These are phyloP conservation scores for Lamprotornis superbus DNA, from an alignment of 2,113 vertebrate species.

Conservation along the genomic window DNA sequence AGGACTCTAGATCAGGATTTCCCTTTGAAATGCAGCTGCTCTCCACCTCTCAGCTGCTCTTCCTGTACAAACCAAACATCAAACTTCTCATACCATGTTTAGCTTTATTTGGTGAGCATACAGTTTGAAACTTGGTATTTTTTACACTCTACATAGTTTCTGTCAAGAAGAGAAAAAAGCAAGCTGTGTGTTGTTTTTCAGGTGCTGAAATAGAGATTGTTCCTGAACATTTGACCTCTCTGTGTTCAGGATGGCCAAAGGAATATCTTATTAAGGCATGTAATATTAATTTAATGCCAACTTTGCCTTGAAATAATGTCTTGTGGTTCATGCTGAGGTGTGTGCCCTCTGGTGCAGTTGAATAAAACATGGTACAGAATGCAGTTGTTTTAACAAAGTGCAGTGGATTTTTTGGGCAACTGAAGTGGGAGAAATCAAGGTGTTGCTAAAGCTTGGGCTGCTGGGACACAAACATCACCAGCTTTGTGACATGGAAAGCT, in stretches of 20 bases:
- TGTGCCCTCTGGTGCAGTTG: neutral
- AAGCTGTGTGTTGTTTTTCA: neutral
- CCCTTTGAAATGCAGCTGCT: constrained; percentile 23
- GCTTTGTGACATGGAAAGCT: neutral
- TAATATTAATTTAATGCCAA: neutral
- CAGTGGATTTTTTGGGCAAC: neutral
- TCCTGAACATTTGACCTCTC: neutral
- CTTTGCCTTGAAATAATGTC: neutral
- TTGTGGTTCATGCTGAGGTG: neutral
- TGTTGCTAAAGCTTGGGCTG: accelerated
- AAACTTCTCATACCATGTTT: neutral
- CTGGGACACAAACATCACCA: no score
- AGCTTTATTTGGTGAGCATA: neutral
- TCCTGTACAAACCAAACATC: neutral
- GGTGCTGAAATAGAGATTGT: neutral
- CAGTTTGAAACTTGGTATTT: neutral
- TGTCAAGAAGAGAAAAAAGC: neutral
- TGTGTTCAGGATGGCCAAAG: neutral
- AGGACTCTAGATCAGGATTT: neutral
- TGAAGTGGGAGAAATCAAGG: neutral
- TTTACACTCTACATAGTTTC: neutral
- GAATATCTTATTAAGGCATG: neutral
- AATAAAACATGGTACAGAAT: neutral
- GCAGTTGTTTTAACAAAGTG: neutral
- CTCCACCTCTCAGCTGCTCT: neutral